Evolutionary conservation across 2,113 vertebrate species (phyloP).

Genomic region (Stercorarius parasiticus): DNA sequence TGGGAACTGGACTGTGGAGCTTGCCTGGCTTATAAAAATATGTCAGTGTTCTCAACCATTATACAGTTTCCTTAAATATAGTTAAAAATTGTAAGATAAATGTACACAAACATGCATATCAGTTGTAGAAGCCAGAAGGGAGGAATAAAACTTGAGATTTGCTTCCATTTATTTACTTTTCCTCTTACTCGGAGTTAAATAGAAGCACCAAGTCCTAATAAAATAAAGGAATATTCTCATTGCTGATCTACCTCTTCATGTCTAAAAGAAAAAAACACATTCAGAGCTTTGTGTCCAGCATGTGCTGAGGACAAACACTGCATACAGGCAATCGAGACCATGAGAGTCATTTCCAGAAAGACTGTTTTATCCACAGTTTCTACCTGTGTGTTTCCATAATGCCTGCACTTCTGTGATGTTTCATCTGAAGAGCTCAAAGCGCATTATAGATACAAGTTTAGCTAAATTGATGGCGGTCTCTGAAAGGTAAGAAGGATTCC

Average conservation of each 20-base stretch:
- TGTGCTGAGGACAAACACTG: neutral
- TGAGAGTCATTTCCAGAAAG: neutral
- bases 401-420: neutral
- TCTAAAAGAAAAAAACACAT: neutral
- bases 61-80: neutral
- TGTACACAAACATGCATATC: neutral
- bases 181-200: neutral
- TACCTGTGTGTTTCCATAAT: neutral
- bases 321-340: accelerated
- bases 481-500: neutral
- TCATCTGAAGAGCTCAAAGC: neutral
- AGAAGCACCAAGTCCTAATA: neutral
- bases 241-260: neutral
- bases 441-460: neutral
- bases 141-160: neutral
- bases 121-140: neutral
- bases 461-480: neutral
- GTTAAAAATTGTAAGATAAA: neutral
- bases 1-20: neutral
- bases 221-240: neutral
- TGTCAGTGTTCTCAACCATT: neutral
- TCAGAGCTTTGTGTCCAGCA: neutral
- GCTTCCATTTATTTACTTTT: neutral
- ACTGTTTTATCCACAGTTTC: neutral
- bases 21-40: neutral